Evolutionary conservation across 2,888 invertebrate genomes (phyloP), one percentile per base, ranked within the genome.

Genomic region (Acheta domesticus): DNA sequence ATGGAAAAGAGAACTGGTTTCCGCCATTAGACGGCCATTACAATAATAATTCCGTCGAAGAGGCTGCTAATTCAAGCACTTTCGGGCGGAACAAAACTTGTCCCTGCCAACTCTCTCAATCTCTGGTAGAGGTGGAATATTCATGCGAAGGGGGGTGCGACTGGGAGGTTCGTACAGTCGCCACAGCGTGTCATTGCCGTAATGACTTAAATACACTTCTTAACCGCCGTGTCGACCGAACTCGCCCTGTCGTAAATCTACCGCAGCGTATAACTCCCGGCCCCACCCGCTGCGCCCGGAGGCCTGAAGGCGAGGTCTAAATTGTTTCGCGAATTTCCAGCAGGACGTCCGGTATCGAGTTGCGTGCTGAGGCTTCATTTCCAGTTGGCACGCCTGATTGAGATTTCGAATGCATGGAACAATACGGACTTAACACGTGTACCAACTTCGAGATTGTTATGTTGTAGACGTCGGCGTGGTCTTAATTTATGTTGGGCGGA

Each of bases 341-440:
- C 62, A 62, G 62, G 62, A 62, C 62, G 62, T 62, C 62, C 62
- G 62, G 62, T 36, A 62, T 62, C 62, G 62, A 14, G 62, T 62
- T 62, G 62, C 62, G 62, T 62, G 62, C 62, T 62, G 62, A 19
- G 62, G 62, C 62, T 62, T 62, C 62, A 62, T 62, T 62, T 62
- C 62, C 62, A 62, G 62, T 62, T 62, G 62, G 62, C 62, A 62
- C 62, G 62, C 62, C 62, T 62, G 62, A 62, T 62, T 62, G 62
- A 62, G 62, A 62, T 62, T 62, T 62, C 62, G 16, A 62, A 62
- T 62, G 62, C 62, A 62, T 19, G 62, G 62, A 62, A 62, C 62
- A 62, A 62, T 62, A 62, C 62, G 62, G 62, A 62, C 62, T 62
- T 62, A 19, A 62, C 62, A 62, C 62, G 62, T 62, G 62, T 62